Conservation (phyloP, 2,888 invertebrate genomes). For the Amaurobius ferox region DNA sequence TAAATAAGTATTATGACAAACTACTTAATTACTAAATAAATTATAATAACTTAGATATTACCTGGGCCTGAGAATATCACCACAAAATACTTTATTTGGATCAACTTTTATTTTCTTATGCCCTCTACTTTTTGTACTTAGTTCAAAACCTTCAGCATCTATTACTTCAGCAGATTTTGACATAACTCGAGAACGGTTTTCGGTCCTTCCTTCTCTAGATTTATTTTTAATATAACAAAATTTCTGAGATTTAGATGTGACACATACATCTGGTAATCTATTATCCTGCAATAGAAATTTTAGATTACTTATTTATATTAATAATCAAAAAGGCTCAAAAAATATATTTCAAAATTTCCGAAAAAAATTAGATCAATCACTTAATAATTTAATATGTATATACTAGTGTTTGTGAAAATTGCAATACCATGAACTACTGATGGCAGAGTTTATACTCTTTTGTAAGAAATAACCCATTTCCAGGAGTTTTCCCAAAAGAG, state of each 20-base stretch:
- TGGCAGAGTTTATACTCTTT: too few species aligned
- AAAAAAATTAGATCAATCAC: too few species aligned
- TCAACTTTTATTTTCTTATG: conserved; percentile 72
- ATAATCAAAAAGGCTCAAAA: too few species aligned
- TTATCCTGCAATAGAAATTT: too few species aligned
- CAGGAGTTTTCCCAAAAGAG: too few species aligned
- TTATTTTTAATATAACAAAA: conserved; percentile 53
- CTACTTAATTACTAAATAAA: too few species aligned
- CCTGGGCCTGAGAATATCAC: conserved; percentile 69
- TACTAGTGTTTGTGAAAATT: too few species aligned
- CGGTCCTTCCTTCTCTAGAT: conserved; percentile 32
- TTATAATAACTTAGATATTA: conserved; percentile 11
- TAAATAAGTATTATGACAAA: neutral
- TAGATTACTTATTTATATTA: too few species aligned
- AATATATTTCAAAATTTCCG: too few species aligned
- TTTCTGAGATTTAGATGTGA: conserved; percentile 51
- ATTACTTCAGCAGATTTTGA: conserved; percentile 19
- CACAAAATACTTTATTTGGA: conserved; percentile 57
- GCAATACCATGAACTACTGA: too few species aligned
- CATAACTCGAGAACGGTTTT: neutral
- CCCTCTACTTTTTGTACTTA: conserved; percentile 66
- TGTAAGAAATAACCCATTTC: too few species aligned
- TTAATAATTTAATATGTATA: too few species aligned
- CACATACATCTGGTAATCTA: conserved; percentile 69
- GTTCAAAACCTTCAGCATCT: conserved; percentile 56